Conservation (phyloP, 2,797 vertebrate genomes). For the Acanthopagrus latus region DNA sequence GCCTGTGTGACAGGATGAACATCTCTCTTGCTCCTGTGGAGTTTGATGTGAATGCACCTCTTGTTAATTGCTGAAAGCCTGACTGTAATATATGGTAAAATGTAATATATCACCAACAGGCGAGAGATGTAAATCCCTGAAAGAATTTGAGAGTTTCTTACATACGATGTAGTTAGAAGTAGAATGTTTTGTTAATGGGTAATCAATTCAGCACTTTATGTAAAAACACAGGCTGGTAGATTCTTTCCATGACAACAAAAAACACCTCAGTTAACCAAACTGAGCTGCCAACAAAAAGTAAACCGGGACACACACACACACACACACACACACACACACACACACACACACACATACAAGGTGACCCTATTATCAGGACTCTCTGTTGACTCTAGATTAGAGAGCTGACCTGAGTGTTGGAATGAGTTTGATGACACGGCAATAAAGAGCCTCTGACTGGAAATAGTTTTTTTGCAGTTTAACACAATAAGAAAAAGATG, state of each 20-base stretch:
- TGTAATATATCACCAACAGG: not conserved
- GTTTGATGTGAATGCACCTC: slow-evolving; percentile 2
- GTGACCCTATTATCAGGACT: slow-evolving; percentile 35
- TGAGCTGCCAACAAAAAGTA: not conserved
- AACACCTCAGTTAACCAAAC: not conserved
- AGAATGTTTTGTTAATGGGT: not conserved
- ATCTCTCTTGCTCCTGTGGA: not conserved
- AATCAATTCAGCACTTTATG: not conserved
- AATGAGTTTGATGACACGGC: slow-evolving; percentile 60
- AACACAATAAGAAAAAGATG: not conserved
- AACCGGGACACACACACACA: not conserved
- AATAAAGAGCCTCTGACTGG: slow-evolving; percentile 37
- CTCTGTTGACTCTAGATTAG: slow-evolving; percentile 74
- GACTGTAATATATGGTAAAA: not conserved
- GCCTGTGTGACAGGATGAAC: not conserved
- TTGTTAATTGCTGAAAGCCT: not conserved
- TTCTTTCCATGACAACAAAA: slow-evolving; percentile 1
- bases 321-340: too few species aligned
- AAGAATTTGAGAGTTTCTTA: not conserved
- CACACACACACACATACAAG: slow-evolving; percentile 18
- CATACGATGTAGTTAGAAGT: not conserved
- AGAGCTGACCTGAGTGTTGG: slow-evolving; percentile 24
- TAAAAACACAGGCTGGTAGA: not conserved
- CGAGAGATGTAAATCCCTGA: not conserved
- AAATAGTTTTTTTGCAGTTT: not conserved